phyloP scores from a whole-genome alignment of 2,888 invertebrate genomes.

The Ligdia adustata region DNA sequence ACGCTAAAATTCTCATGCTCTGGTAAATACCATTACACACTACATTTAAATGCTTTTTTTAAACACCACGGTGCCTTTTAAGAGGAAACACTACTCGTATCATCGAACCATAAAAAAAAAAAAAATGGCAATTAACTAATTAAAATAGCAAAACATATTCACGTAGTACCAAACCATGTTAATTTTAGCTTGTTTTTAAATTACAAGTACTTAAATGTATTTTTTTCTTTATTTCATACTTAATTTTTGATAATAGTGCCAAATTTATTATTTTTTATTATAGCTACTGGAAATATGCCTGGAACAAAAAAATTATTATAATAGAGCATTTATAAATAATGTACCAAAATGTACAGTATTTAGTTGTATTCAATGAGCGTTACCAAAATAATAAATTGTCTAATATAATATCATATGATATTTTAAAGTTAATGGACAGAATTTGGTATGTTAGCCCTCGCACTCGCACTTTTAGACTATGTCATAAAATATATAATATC shows the following conservation, averaged over 20 bases:
- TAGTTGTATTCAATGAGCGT: slow-evolving; percentile 45
- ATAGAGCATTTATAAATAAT: slow-evolving; percentile 57
- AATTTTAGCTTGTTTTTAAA: slow-evolving; percentile 42
- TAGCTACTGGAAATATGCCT: slow-evolving; percentile 22
- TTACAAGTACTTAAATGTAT: slow-evolving; percentile 30
- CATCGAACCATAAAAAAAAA: slow-evolving; percentile 1
- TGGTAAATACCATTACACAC: slow-evolving; percentile 29
- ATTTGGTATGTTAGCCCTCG: too few species aligned
- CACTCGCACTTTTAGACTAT: too few species aligned
- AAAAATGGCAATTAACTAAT: background rate
- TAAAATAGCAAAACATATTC: background rate
- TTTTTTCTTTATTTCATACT: slow-evolving; percentile 38
- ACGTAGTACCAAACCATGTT: slow-evolving; percentile 41
- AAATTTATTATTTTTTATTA: slow-evolving; percentile 41
- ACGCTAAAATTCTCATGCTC: slow-evolving; percentile 45
- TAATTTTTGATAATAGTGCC: slow-evolving; percentile 33
- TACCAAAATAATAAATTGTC: slow-evolving; percentile 52
- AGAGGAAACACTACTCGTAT: slow-evolving; percentile 22
- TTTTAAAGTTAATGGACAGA: too few species aligned
- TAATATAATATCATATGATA: too few species aligned
- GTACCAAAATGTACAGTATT: slow-evolving; percentile 47
- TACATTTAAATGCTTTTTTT: background rate
- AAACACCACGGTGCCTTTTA: slow-evolving; percentile 51
- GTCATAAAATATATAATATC: too few species aligned
- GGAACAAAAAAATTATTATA: slow-evolving; percentile 41